Percentiles rank a stretch among this genome's conserved stretches.
Conservation (phyloP, 2,113 vertebrate species). For the Pterocles orientalis region DNA sequence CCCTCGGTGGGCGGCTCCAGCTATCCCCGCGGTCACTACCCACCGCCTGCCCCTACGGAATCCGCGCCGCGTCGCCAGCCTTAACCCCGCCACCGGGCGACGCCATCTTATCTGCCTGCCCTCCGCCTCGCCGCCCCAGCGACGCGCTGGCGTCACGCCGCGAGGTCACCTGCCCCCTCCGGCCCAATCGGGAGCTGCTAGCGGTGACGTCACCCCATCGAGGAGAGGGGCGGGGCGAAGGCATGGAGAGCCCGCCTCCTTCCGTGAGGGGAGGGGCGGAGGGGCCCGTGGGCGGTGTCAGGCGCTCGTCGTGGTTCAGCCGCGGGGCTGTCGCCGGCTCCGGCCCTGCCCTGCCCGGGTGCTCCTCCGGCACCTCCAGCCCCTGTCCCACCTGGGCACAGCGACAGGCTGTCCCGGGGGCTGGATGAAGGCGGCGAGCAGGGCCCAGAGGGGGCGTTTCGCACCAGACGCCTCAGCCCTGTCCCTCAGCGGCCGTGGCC, state of each 20-base stretch:
- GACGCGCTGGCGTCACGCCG: not conserved
- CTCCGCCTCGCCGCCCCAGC: not conserved
- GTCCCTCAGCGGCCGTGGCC: not conserved
- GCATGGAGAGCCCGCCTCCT: fast-evolving
- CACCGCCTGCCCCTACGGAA: not conserved
- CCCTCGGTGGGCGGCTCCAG: not conserved
- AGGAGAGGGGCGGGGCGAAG: fast-evolving
- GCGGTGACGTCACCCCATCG: fast-evolving
- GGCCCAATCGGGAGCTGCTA: not conserved
- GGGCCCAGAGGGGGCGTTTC: not conserved
- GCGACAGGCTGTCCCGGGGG: not conserved
- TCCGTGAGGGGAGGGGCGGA: fast-evolving
- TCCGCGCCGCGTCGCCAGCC: not conserved
- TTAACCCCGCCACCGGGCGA: not conserved
- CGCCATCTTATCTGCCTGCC: conserved; percentile 52
- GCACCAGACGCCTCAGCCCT: fast-evolving
- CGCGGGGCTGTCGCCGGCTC: too few relatives aligned
- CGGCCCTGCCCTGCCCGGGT: too few relatives aligned
- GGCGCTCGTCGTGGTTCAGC: too few relatives aligned
- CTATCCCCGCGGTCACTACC: not conserved
- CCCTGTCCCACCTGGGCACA: fast-evolving
- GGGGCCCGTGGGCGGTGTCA: too few relatives aligned
- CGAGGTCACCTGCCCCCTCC: not conserved
- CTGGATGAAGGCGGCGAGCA: not conserved
- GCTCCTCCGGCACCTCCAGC: not conserved